Conservation (phyloP, 2,888 invertebrate genomes). For the Melanostoma mellinum region DNA sequence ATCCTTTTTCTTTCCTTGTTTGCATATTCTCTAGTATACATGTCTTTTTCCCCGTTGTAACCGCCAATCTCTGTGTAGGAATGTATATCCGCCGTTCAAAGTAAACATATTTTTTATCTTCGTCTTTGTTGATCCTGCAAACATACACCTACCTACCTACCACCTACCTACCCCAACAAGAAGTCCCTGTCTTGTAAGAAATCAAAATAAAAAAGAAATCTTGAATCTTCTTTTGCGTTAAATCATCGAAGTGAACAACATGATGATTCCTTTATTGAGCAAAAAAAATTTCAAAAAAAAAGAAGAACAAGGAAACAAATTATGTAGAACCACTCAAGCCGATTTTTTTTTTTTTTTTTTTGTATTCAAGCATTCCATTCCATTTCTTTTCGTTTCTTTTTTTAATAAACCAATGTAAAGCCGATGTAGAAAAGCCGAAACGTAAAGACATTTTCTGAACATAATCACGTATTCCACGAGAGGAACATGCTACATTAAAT, state of each 20-base stretch:
- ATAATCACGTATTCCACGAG: constrained; percentile 68
- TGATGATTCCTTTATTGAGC: constrained; percentile 66
- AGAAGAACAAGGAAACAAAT: constrained; percentile 13
- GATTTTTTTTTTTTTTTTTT: constrained; percentile 26
- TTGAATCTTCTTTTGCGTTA: constrained; percentile 39
- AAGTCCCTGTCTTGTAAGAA: constrained; percentile 1
- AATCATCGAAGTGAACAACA: constrained; percentile 61
- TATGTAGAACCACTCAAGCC: not conserved
- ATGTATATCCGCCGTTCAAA: constrained; percentile 38
- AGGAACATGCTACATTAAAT: constrained; percentile 65
- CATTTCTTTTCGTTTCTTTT: constrained; percentile 8
- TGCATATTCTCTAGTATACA: constrained; percentile 16
- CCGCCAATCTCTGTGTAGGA: not conserved
- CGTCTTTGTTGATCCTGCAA: constrained; percentile 51
- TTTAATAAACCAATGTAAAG: constrained; percentile 40
- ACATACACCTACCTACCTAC: not conserved
- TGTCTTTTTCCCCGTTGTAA: constrained; percentile 7
- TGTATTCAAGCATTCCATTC: too few species aligned
- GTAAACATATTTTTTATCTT: constrained; percentile 40
- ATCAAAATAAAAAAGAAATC: not conserved
- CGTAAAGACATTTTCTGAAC: constrained; percentile 55
- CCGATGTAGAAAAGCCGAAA: not conserved
- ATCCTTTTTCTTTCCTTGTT: constrained; percentile 17
- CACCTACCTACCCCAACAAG: not conserved
- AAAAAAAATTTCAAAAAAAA: not conserved